A percentile compares a stretch with the other conserved stretches of the same genome.
phyloP scores from a whole-genome alignment of 2,113 vertebrate genomes.

The Sturnus vulgaris region DNA sequence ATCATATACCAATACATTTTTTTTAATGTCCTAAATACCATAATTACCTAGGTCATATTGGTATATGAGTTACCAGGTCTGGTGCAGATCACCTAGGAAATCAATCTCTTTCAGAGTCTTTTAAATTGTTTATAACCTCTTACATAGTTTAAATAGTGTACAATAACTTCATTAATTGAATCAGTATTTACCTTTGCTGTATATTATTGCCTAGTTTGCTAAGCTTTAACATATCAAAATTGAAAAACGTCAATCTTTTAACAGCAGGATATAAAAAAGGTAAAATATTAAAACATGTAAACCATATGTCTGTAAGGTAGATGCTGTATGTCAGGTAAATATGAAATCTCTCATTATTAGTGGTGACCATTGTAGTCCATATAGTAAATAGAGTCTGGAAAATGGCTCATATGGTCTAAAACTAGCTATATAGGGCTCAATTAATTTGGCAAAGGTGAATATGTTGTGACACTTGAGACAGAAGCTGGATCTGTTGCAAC shows the following conservation, averaged over 20 bases:
- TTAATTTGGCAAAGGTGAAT: neutral
- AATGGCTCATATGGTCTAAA: neutral
- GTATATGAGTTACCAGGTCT: too few relatives aligned
- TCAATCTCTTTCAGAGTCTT: neutral
- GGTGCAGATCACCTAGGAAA: neutral
- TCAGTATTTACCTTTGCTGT: neutral
- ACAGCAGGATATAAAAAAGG: neutral
- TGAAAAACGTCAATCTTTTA: accelerated
- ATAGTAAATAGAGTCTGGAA: neutral
- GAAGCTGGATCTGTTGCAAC: neutral
- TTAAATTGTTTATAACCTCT: neutral
- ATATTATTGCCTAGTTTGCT: neutral
- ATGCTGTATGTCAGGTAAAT: neutral
- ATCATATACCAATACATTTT: accelerated
- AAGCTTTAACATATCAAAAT: neutral
- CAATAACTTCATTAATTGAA: neutral
- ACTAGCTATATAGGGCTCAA: neutral
- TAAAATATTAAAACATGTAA: neutral
- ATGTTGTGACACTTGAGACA: neutral
- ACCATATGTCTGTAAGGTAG: neutral
- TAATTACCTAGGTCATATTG: neutral
- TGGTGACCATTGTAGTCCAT: neutral
- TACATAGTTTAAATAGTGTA: accelerated
- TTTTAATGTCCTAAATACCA: neutral
- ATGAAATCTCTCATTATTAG: neutral